Evolutionary conservation across 2,113 vertebrate genomes (phyloP).

Genomic region (Chamaetylas fuelleborni): DNA sequence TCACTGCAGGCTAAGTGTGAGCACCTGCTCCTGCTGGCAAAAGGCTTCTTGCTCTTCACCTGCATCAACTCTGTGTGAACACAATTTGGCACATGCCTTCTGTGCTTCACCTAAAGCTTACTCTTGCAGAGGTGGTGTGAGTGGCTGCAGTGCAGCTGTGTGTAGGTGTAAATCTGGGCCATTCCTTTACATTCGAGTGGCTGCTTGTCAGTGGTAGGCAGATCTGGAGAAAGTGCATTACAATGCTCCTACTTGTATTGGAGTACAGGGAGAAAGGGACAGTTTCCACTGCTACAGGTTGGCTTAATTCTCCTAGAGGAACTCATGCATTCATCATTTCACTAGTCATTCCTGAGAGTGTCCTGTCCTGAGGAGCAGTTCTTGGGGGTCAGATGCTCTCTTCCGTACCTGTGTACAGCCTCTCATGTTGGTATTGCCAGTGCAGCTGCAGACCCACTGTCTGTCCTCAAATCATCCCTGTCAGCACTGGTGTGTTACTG

Average conservation of each 20-base stretch:
- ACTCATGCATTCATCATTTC: neutral
- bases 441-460: neutral
- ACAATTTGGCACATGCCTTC: neutral
- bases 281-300: neutral
- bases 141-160: neutral
- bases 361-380: neutral
- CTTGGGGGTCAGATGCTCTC: neutral
- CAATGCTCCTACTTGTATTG: neutral
- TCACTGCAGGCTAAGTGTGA: neutral
- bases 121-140: neutral
- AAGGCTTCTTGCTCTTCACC: neutral
- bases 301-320: neutral
- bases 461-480: neutral
- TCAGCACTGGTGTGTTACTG: rapidly evolving
- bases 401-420: neutral
- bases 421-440: neutral
- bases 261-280: neutral
- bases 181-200: neutral
- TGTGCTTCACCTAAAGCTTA: neutral
- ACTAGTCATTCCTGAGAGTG: neutral
- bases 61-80: neutral
- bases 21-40: neutral
- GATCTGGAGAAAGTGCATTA: neutral
- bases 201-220: neutral
- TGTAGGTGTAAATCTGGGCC: neutral